Conservation (phyloP, 92 coral and sea anemone genomes). For the Blastomussa wellsi region DNA sequence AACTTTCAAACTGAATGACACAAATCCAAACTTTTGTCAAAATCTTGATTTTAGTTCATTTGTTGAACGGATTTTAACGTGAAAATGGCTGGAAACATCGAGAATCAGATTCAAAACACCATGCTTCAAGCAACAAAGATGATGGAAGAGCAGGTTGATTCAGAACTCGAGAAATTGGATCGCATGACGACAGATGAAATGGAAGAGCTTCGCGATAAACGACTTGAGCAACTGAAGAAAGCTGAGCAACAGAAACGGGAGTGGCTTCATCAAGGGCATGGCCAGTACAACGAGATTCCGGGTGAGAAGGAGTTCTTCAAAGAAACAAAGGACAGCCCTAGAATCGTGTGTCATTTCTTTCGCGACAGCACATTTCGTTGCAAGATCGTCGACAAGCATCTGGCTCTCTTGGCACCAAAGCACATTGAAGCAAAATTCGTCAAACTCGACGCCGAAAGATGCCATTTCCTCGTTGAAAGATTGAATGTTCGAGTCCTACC, state of each 20-base stretch:
- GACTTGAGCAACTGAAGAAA: conserved; percentile 90
- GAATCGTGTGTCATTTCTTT: conserved; percentile 91
- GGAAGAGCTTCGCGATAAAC: conserved; percentile 92
- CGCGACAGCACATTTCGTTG: conserved; percentile 95
- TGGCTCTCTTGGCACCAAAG: conserved; percentile 87
- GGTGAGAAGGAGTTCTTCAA: conserved; percentile 95
- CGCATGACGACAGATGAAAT: conserved; percentile 89
- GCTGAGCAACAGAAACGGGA: conserved; percentile 86
- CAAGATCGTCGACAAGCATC: conserved; percentile 96
- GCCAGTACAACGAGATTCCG: conserved; percentile 83
- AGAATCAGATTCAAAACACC: conserved; percentile 76
- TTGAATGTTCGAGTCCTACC: conserved; percentile 86
- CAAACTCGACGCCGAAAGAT: conserved; percentile 83
- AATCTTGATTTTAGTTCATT: neutral
- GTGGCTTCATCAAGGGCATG: conserved; percentile 95
- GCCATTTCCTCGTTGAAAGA: conserved; percentile 83
- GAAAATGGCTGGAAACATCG: conserved; percentile 61
- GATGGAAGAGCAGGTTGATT: conserved; percentile 92
- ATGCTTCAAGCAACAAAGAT: conserved; percentile 87
- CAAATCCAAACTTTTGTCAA: neutral
- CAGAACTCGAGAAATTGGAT: conserved; percentile 91
- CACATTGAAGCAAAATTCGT: conserved; percentile 96
- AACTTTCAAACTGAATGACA: conserved; percentile 48
- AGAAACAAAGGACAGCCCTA: conserved; percentile 86
- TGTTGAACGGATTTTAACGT: neutral